Evolutionary conservation across 2,113 vertebrate genomes (phyloP).

Genomic region (Corythornis vintsioides): DNA sequence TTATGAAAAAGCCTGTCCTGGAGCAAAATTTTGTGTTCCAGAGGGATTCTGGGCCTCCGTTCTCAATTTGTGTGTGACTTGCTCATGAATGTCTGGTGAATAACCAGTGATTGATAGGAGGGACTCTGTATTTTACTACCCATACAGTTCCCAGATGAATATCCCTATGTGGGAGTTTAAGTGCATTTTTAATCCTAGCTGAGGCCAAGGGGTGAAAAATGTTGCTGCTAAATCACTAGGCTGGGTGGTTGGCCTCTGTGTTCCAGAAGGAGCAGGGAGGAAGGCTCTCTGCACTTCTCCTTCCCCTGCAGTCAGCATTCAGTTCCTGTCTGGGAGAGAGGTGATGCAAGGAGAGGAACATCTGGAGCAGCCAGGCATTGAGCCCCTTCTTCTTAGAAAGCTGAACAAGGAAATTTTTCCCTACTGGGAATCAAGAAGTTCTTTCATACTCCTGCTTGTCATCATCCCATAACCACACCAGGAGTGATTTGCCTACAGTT

Average conservation of each 20-base stretch:
- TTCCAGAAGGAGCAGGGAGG: background rate
- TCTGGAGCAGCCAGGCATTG: background rate
- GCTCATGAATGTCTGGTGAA: background rate
- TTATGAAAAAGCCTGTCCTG: background rate
- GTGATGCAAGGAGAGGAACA: accelerated
- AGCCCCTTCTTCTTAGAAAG: background rate
- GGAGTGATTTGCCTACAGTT: background rate
- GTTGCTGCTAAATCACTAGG: background rate
- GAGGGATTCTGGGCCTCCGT: background rate
- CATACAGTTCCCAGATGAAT: background rate
- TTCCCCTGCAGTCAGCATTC: background rate
- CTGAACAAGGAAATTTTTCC: background rate
- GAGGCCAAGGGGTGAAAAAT: background rate
- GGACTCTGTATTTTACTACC: background rate
- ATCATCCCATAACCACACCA: background rate
- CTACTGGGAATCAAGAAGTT: background rate
- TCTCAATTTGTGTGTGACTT: background rate
- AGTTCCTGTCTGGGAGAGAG: background rate
- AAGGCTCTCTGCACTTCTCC: background rate
- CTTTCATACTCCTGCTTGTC: background rate
- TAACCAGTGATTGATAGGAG: background rate
- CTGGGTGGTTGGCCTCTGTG: background rate
- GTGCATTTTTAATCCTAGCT: background rate
- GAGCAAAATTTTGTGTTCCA: background rate
- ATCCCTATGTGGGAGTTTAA: background rate